A percentile compares a stretch with the other conserved stretches of the same genome.
These are phyloP conservation scores for rat (Rattus norvegicus) DNA, from an alignment of 2,113 vertebrate species.

Conservation along the genomic window DNA sequence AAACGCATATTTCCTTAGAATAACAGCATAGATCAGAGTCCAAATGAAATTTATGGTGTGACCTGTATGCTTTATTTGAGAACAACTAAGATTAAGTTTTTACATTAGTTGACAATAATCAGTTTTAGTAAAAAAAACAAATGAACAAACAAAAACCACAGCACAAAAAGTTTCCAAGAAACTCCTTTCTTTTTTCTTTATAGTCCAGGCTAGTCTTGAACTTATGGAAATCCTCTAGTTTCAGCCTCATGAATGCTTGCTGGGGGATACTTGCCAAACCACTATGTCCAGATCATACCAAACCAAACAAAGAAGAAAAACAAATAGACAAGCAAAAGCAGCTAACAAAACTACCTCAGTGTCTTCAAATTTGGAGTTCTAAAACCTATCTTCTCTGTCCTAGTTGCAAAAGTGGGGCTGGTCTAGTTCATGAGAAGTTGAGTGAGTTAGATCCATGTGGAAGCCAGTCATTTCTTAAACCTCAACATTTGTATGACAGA, in stretches of 20 bases:
- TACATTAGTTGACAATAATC: background rate
- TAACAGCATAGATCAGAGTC: conserved; percentile 39
- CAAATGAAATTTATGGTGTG: conserved; percentile 26
- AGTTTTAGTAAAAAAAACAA: background rate
- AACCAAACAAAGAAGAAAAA: background rate
- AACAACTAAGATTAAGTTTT: conserved; percentile 26
- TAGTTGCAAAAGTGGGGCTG: conserved; percentile 34
- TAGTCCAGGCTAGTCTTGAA: background rate
- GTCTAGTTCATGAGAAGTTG: background rate
- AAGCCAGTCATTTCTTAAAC: conserved; percentile 19
- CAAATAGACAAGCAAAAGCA: background rate
- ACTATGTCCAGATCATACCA: background rate
- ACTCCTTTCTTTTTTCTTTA: background rate
- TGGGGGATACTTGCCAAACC: background rate
- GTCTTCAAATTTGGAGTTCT: conserved; percentile 37
- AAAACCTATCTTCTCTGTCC: background rate
- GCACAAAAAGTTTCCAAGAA: background rate
- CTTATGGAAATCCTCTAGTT: background rate
- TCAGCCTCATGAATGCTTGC: background rate
- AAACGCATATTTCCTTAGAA: conserved; percentile 50
- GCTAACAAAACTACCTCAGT: background rate
- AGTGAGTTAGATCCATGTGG: conserved; percentile 16
- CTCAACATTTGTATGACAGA: conserved; percentile 47
- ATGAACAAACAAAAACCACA: background rate
- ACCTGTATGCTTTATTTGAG: conserved; percentile 31